These are phyloP conservation scores for Polypterus bichir DNA, from an alignment of 2,113 vertebrate genomes.

Conservation along the genomic window DNA sequence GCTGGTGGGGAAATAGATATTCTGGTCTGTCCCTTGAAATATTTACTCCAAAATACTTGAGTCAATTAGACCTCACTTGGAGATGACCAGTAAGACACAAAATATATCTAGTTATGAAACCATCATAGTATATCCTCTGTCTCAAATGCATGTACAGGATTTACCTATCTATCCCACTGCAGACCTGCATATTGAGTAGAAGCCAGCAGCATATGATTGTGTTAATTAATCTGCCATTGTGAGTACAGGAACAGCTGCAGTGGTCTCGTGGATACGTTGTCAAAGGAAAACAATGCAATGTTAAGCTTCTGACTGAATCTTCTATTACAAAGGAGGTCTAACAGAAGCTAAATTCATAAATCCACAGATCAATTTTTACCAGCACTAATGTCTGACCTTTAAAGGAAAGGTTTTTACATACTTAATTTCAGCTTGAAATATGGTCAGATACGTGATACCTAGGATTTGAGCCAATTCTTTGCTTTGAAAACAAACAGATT, in stretches of 20 bases:
- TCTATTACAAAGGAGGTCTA: constrained; percentile 92
- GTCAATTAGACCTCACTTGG: constrained; percentile 45
- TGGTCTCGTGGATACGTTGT: constrained; percentile 91
- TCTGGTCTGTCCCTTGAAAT: constrained; percentile 36
- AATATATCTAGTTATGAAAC: constrained; percentile 65
- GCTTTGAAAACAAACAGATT: constrained; percentile 80
- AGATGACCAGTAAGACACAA: constrained; percentile 76
- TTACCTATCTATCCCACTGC: constrained; percentile 98
- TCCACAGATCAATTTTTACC: constrained; percentile 81
- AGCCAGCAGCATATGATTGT: constrained; percentile 98
- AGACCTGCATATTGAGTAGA: constrained; percentile 94
- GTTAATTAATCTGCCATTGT: constrained; percentile 99
- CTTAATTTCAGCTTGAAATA: constrained; percentile 85
- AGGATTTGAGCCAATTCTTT: constrained; percentile 66
- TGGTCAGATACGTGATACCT: constrained; percentile 80
- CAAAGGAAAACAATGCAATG: constrained; percentile 98
- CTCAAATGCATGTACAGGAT: constrained; percentile 91
- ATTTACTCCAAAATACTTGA: constrained; percentile 35
- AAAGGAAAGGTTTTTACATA: constrained; percentile 73
- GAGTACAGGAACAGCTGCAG: constrained; percentile 95
- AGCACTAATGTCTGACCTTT: constrained; percentile 96
- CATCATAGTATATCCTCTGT: constrained; percentile 76
- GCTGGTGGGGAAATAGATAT: constrained; percentile 3
- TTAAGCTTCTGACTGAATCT: constrained; percentile 94
- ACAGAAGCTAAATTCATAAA: constrained; percentile 95